These are phyloP conservation scores for Ophion ventricosus DNA, from an alignment of 2,888 invertebrate species.

Conservation along the genomic window DNA sequence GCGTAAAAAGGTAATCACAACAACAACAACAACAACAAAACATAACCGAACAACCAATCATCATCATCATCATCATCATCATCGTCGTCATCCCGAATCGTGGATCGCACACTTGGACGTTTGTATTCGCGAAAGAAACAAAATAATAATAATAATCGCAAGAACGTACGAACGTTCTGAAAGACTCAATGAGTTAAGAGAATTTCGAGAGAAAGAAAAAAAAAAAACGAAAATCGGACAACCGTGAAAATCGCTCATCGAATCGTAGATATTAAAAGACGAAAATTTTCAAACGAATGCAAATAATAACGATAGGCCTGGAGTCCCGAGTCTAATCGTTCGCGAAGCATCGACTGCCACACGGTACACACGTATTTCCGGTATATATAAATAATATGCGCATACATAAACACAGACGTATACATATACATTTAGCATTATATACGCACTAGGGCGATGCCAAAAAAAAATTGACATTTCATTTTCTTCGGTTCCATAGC, in stretches of 20 bases:
- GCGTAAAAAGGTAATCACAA: conserved; percentile 76
- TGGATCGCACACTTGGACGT: conserved; percentile 41
- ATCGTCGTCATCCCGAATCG: conserved; percentile 45
- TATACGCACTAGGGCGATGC: background rate
- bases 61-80: conserved; percentile 8
- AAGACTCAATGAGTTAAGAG: conserved; percentile 19
- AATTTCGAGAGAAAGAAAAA: background rate
- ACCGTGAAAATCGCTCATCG: conserved; percentile 50
- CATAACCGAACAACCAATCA: conserved; percentile 14
- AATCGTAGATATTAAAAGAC: conserved; percentile 51
- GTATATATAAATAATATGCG: conserved; percentile 29
- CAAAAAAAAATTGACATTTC: background rate
- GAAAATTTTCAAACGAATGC: conserved; percentile 23
- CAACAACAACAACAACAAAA: conserved; percentile 26
- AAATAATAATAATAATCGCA: conserved; percentile 37
- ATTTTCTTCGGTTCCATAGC: background rate
- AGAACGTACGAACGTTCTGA: conserved; percentile 24
- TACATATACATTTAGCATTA: conserved; percentile 33
- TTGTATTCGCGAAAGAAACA: conserved; percentile 33
- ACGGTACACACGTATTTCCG: conserved; percentile 51
- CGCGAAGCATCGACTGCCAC: conserved; percentile 61
- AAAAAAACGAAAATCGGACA: background rate
- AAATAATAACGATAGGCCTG: conserved; percentile 46
- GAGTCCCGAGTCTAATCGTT: conserved; percentile 46
- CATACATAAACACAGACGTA: conserved; percentile 23